Base-by-base conservation (phyloP, 2,888 invertebrate species). In the Platycheirus albimanus region DNA sequence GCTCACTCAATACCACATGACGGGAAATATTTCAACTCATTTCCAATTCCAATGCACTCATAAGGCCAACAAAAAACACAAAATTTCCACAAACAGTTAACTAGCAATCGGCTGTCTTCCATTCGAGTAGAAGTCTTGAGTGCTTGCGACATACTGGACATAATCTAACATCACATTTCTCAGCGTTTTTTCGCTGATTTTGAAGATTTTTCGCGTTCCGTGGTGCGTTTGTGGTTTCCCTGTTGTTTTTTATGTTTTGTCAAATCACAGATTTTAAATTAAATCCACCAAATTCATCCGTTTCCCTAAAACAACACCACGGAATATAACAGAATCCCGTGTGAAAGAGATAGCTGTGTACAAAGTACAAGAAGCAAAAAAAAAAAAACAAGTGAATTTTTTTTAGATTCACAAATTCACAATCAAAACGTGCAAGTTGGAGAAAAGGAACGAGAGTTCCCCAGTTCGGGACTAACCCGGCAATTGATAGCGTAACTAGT, bases 51-150 rank as follows among this genome's bases (percentile, higher is more conserved):
- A n/a, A 36, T 20, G 13, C 8, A 66, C 76, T 5, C 33, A 76
- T 43, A n/a, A n/a, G n/a, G n/a, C n/a, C n/a, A n/a, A 61, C 66
- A 52, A 6, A 0, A 7, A 61, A n/a, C 52, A 20, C 24, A 3
- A 24, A 7, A 45, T 30, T 77, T 78, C 83, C 78, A 74, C 24
- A 11, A 63, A 10, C 64, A 78, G 72, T 72, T 56, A 78, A 69
- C 61, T 19, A 58, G 15, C 67, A 64, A 45, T 58, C 45, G 56
- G 20, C 36, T 64, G n/a, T 24, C 63, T 83, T 83, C 83, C 83
- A 78, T 83, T 83, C 67, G 83, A 78, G 83, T 83, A 83, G 83
- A 83, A 78, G 83, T 83, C 72, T 78, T 83, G 83, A 83, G 83
- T 83, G 67, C 69, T 74, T 83, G 83, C 64, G 63, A 69, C 72